These are phyloP conservation scores for Prionailurus bengalensis DNA, from an alignment of 2,113 vertebrate species.

Conservation along the genomic window DNA sequence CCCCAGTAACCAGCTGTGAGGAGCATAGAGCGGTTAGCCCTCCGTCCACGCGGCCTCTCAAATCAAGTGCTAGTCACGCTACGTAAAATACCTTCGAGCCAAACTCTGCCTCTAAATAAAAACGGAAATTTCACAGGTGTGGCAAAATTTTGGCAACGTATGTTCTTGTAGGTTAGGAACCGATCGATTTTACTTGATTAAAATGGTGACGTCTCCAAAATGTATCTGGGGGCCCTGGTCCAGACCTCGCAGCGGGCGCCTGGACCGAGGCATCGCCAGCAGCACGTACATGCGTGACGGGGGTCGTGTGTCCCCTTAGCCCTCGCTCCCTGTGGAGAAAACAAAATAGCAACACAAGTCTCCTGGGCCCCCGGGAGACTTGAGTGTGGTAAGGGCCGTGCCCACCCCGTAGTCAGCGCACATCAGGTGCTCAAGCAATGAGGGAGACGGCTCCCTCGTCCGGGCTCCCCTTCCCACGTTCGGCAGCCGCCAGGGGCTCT, in stretches of 20 bases:
- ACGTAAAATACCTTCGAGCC: not conserved
- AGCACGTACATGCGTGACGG: not conserved
- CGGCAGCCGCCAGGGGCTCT: not conserved
- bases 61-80: not conserved
- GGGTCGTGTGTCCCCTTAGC: too few species aligned
- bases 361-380: too few species aligned
- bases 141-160: not conserved
- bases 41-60: not conserved
- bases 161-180: not conserved
- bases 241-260: not conserved
- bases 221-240: not conserved
- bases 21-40: not conserved
- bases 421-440: too few species aligned
- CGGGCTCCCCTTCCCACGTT: not conserved
- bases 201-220: not conserved
- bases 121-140: too few species aligned
- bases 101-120: not conserved
- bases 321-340: not conserved
- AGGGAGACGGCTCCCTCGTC: accelerated
- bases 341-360: too few species aligned
- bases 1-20: not conserved
- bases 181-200: not conserved
- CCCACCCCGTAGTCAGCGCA: too few species aligned
- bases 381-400: too few species aligned
- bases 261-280: not conserved